Base-by-base conservation (phyloP, 2,113 vertebrate species). In the Micronycteris hirsuta region DNA sequence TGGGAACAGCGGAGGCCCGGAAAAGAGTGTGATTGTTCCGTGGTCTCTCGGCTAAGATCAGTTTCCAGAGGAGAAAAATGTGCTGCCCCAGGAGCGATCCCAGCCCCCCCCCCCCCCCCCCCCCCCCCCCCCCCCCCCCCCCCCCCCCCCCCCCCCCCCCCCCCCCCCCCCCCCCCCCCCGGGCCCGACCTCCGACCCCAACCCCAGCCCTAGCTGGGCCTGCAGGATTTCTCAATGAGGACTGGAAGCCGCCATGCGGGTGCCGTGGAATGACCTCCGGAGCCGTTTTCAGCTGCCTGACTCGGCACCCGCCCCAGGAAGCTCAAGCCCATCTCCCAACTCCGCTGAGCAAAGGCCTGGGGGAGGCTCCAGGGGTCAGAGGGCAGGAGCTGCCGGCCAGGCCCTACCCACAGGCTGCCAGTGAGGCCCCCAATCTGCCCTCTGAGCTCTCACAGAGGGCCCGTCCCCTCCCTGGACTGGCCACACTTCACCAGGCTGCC, bases 1-100 rank as follows among this genome's bases (percentile, higher is more conserved):
- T 98, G 97, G 97, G 98, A 83, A 88, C 94, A 73, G 95, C 96
- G 95, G 97, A 96, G 68, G 94, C 8, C 94, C 76, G 90, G 97
- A 97, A 96, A 97, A 98, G 97, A 97, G 97, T 93, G 86, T 82
- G 19, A 97, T 97, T 98, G 98, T 98, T 97, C 22, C 10, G 52
- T 14, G 1, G 96, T 94, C 93, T 80, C 47, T 86, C 81, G 0
- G 7, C 86, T 77, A 92, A 96, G 3, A 74, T 86, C 1, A 43
- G 94, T 95, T 95, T 96, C 93, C 85, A 90, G 96, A 97, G 96
- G 89, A 97, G 97, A 96, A 98, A 97, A 98, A 98, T 97, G 94
- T 96, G 91, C 91, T 93, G 89, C 74, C 67, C 96, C 65, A 65
- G 84, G 71, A 91, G 31, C 83, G 31, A 33, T 67, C 73, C 91